Evolutionary conservation across 2,113 vertebrate genomes (phyloP).

Genomic region (Suricata suricatta): DNA sequence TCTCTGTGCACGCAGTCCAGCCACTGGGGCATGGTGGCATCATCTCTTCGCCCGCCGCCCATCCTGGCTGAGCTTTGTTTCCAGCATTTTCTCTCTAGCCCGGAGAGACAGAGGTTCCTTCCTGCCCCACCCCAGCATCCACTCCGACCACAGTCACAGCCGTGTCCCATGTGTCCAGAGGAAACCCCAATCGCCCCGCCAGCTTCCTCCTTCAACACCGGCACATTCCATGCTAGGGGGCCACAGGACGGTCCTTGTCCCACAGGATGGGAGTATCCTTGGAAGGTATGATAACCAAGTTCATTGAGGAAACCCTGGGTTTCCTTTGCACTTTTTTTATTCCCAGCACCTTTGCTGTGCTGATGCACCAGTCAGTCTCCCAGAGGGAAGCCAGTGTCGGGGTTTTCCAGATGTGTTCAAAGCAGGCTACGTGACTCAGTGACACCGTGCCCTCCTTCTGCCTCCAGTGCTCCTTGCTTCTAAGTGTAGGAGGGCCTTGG

Average conservation of each 20-base stretch:
- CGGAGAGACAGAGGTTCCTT: background rate
- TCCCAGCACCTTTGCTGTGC: background rate
- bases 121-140: background rate
- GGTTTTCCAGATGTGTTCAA: background rate
- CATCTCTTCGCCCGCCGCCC: background rate
- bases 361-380: background rate
- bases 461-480: background rate
- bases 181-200: background rate
- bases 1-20: accelerated
- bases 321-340: background rate
- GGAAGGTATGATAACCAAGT: background rate
- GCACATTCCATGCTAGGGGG: background rate
- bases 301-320: background rate
- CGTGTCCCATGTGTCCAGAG: background rate
- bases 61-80: background rate
- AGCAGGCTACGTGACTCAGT: background rate
- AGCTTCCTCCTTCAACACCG: background rate
- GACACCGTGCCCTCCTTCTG: background rate
- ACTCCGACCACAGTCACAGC: background rate
- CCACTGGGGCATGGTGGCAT: no score
- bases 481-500: background rate
- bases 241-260: background rate
- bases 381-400: background rate
- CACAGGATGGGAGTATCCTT: background rate
- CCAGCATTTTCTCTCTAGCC: background rate